These are phyloP conservation scores for Paratilapia polleni DNA, from an alignment of 2,113 vertebrate species.

Conservation along the genomic window DNA sequence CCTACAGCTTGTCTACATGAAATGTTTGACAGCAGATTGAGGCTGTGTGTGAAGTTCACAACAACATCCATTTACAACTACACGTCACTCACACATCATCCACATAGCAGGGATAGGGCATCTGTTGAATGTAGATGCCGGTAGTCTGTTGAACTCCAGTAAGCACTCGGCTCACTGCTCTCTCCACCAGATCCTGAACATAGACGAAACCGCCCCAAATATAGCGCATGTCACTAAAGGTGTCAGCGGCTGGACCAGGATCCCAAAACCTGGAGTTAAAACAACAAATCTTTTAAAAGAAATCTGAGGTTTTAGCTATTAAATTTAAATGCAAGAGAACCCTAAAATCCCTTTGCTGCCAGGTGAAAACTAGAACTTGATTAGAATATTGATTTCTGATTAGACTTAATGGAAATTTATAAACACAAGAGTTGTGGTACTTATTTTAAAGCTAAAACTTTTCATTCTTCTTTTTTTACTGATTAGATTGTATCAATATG, in stretches of 20 bases:
- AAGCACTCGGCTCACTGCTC: constrained; percentile 80
- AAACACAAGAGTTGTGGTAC: too few species aligned
- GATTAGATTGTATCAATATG: neutral
- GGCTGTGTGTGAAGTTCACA: neutral
- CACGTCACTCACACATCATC: constrained; percentile 85
- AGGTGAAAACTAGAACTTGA: too few species aligned
- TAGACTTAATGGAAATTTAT: too few species aligned
- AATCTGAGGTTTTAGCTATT: neutral
- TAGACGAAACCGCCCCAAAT: constrained; percentile 91
- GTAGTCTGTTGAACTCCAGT: constrained; percentile 62
- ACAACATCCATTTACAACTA: neutral
- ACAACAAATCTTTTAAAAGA: neutral
- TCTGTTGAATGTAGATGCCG: constrained; percentile 90
- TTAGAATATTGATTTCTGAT: too few species aligned
- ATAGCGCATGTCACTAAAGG: constrained; percentile 87
- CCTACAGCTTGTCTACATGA: neutral
- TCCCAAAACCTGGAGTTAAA: constrained; percentile 87
- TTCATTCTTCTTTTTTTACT: neutral
- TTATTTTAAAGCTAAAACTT: too few species aligned
- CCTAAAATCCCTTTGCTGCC: neutral
- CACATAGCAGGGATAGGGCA: constrained; percentile 92
- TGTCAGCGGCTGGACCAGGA: constrained; percentile 85
- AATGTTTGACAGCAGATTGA: neutral
- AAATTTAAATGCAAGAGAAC: neutral
- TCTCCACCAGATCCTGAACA: constrained; percentile 91